Evolutionary conservation across 1,140 invertebrate genomes (phyloP), one percentile per base, ranked within the genome.

Genomic region (Dryas iulia): DNA sequence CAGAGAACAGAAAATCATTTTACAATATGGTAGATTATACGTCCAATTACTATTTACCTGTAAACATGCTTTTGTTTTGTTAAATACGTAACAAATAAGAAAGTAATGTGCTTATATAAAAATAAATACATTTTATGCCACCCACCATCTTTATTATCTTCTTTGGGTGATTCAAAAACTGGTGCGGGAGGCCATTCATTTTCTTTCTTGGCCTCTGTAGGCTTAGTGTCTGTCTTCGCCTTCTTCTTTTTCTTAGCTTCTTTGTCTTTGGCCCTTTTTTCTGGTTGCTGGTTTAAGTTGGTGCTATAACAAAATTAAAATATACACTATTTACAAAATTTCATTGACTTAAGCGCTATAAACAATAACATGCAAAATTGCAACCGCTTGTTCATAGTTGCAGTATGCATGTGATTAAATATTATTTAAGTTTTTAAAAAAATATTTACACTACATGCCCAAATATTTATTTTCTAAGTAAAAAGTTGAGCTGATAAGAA

Each of bases 241-340:
- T 81, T 60, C 76, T 93, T 93, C 66, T 93, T 94, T 77, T 93
- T 93, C 78, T 93, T 93, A 64, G 82, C 73, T 57, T 93, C 92
- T 70, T 93, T 92, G n/a, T 92, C 89, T 83, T 93, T 93, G 62
- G 74, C 73, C 25, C 86, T 84, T 72, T 92, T 92, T 53, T 88
- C 87, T 11, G 74, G 73, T 4, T 69, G 75, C 53, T 82, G 83
- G 10, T 54, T 76, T 47, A 71, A 56, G 52, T 77, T 80, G 57
- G 72, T 87, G 62, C 24, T 56, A 66, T 56, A 74, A 65, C 18
- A 66, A 47, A 54, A 47, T 54, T 52, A 28, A 33, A 58, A 65
- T 21, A 0, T 47, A 47, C 18, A 8, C n/a, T 14, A 47, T 6
- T 31, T 31, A n/a, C n/a, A n/a, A n/a, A n/a, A n/a, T n/a, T n/a